Percentiles rank a stretch among this genome's conserved stretches.
phyloP scores from a whole-genome alignment of 2,888 invertebrate species.

The Alsophila aescularia region DNA sequence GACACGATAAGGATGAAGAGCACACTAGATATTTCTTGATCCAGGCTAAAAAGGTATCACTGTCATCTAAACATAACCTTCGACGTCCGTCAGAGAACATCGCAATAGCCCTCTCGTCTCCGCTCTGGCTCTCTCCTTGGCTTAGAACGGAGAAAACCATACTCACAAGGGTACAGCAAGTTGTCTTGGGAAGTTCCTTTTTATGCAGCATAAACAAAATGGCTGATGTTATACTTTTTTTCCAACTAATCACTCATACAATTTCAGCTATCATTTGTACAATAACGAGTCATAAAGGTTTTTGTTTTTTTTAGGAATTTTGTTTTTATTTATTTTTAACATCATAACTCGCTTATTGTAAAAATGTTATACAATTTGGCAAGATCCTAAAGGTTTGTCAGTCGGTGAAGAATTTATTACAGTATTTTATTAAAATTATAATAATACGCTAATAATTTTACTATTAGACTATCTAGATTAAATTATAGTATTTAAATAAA shows the following conservation, averaged over 20 bases:
- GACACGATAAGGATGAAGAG: background rate
- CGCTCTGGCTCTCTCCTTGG: constrained; percentile 9
- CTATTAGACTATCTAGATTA: constrained; percentile 32
- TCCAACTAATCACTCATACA: constrained; percentile 38
- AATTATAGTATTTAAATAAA: constrained; percentile 20
- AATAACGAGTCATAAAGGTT: constrained; percentile 45
- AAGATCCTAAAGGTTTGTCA: constrained; percentile 70
- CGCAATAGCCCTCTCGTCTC: constrained; percentile 17
- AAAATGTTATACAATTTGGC: constrained; percentile 60
- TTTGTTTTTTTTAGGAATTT: constrained; percentile 36
- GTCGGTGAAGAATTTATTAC: constrained; percentile 54
- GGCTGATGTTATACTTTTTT: constrained; percentile 44
- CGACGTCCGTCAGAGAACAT: constrained; percentile 16
- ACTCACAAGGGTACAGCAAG: constrained; percentile 87
- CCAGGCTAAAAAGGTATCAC: no score
- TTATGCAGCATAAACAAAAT: constrained; percentile 62
- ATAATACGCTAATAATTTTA: constrained; percentile 39
- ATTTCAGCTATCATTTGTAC: constrained; percentile 33
- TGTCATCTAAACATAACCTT: no score
- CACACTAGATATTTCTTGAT: background rate
- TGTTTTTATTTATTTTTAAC: constrained; percentile 38
- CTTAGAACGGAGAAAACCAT: constrained; percentile 48
- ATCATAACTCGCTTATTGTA: constrained; percentile 38
- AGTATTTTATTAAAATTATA: constrained; percentile 51
- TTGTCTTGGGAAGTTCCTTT: constrained; percentile 87